These are phyloP conservation scores for Anneissia japonica DNA, from an alignment of 35 echinoderm and acorn worm genomes.

Conservation along the genomic window DNA sequence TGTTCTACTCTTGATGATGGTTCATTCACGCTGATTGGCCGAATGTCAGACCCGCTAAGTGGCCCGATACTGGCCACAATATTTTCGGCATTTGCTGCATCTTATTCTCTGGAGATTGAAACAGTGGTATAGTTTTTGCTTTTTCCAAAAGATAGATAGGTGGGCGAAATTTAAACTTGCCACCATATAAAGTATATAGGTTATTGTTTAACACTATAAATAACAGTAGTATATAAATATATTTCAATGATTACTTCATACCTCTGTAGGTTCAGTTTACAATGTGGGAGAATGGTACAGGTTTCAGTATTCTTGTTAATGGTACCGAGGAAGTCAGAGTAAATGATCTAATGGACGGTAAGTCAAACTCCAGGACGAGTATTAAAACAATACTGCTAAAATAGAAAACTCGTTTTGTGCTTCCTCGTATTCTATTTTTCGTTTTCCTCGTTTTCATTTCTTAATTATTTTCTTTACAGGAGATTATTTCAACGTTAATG, in stretches of 20 bases:
- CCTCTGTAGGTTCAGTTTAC: not conserved
- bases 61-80: constrained; percentile 28
- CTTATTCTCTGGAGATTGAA: not conserved
- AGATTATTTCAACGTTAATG: not conserved
- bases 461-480: not conserved
- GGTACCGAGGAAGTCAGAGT: not conserved
- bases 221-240: no score
- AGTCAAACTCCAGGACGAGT: no score
- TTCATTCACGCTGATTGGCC: not conserved
- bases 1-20: not conserved
- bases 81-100: constrained; percentile 61
- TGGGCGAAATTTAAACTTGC: no score
- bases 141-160: no score
- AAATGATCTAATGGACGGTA: not conserved
- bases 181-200: no score
- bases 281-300: not conserved
- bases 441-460: no score
- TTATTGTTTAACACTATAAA: no score
- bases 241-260: no score
- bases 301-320: not conserved
- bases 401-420: no score
- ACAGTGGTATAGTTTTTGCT: not conserved
- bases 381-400: no score
- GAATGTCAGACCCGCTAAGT: not conserved
- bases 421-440: no score